A percentile compares a stretch with the other conserved stretches of the same genome.
phyloP scores from a whole-genome alignment of 2,888 invertebrate genomes.

The Drosophila tanythrix region DNA sequence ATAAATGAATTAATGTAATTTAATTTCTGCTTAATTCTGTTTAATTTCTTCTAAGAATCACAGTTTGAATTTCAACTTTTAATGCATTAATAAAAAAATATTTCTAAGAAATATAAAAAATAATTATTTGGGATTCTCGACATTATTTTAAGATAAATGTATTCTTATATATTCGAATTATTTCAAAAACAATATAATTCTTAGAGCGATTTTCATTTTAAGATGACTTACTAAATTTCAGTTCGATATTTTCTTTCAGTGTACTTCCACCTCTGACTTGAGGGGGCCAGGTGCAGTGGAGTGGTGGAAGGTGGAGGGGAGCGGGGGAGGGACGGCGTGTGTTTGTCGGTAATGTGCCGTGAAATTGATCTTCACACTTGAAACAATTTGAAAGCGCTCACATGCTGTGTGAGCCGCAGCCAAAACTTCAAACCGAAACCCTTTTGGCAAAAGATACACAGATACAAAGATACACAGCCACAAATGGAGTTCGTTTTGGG shows the following conservation, averaged over 20 bases:
- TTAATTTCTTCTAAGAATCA: neutral
- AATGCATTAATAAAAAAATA: neutral
- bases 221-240: neutral
- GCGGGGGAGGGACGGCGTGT: slow-evolving; percentile 26
- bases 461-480: slow-evolving; percentile 16
- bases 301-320: neutral
- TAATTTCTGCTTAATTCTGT: neutral
- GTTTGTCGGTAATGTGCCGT: slow-evolving; percentile 74
- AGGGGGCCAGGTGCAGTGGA: neutral
- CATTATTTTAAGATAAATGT: neutral
- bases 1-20: neutral
- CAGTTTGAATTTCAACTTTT: neutral
- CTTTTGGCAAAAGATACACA: slow-evolving; percentile 36
- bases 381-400: slow-evolving; percentile 80
- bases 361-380: slow-evolving; percentile 84
- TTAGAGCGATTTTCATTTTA: neutral
- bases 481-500: slow-evolving; percentile 38
- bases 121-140: neutral
- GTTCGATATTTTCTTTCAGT: neutral
- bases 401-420: slow-evolving; percentile 66
- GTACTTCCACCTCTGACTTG: slow-evolving; percentile 1
- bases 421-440: slow-evolving; percentile 20
- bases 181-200: neutral
- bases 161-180: neutral
- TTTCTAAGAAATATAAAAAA: neutral